Base-by-base conservation (phyloP, 2,113 vertebrate species). In the Pitta sordida region DNA sequence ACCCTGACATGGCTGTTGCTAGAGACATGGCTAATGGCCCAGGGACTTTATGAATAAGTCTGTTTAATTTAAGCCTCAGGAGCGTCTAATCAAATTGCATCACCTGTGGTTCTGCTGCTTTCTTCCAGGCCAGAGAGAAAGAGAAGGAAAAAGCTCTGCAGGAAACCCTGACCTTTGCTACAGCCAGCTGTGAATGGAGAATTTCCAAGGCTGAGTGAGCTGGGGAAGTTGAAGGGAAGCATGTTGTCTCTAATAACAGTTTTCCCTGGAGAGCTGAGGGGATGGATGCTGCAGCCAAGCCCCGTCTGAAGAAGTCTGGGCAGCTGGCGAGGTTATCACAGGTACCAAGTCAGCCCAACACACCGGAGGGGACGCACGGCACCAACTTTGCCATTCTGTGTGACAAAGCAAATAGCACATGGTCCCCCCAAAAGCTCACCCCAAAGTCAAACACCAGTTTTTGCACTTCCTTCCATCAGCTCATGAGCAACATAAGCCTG, bases 41-140 rank as follows among this genome's bases (percentile, higher is more conserved):
- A 69, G 63, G 73, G 78, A 74, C 91, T 94, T 92, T 82, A 88
- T 94, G 93, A 96, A 93, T 87, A 91, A 95, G 95, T 94, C 89
- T 74, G 67, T 86, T 94, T 91, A 67, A 93, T 95, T 94, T 94
- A 77, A 96, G 27, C 87, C 82, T 88, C 9, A 2, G 82, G 82
- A 95, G 44, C 22, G 95, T 81, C 79, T 88, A 91, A 95, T 90
- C 26, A 13, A 94, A 94, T 83, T 88, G 63, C 71, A 86, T 96
- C 95, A 96, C 95, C 94, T 95, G 90, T 75, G 87, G 87, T 87
- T 94, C 77, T 64, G 62, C 58, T 76, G 37, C 83, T 95, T 96
- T 92, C 32, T 91, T 92, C 46, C 63, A 83, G 71, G 46, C 75
- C n/a, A 21, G 32, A 51, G 36, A 86, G 63, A n/a, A n/a, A 59